These are phyloP conservation scores for Halcyon badia DNA, from an alignment of 2,797 vertebrate species.

Conservation along the genomic window DNA sequence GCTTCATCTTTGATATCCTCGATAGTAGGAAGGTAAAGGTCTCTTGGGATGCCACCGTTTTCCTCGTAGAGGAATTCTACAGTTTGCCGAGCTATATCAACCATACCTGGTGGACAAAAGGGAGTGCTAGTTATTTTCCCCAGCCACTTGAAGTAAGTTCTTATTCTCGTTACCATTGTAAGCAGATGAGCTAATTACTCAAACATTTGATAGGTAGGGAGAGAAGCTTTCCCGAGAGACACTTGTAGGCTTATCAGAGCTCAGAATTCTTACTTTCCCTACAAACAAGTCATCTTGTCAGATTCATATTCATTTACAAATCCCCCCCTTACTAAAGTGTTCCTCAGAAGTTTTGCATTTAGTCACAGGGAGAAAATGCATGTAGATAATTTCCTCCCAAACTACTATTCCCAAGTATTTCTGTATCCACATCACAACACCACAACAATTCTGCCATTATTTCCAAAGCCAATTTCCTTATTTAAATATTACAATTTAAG, in stretches of 20 bases:
- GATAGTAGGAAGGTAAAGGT: slow-evolving; percentile 98
- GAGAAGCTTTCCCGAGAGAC: not conserved
- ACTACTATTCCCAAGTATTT: not conserved
- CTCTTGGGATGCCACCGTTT: slow-evolving; percentile 96
- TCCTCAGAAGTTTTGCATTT: not conserved
- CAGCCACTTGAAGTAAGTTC: not conserved
- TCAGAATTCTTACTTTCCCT: not conserved
- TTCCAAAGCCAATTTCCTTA: not conserved
- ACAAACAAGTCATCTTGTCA: not conserved
- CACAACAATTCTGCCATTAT: not conserved
- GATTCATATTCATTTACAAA: not conserved
- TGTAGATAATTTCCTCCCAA: rapidly evolving
- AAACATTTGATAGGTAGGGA: not conserved
- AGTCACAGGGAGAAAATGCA: not conserved
- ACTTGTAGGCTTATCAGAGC: not conserved
- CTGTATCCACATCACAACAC: not conserved
- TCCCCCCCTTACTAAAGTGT: not conserved
- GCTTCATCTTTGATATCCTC: slow-evolving; percentile 99
- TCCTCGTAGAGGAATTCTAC: slow-evolving; percentile 99
- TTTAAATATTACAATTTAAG: not conserved
- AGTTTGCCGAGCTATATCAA: slow-evolving; percentile 97
- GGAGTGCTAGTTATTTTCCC: not conserved
- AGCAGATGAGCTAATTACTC: not conserved
- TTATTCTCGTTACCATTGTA: not conserved
- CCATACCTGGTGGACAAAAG: slow-evolving; percentile 88